phyloP scores from a whole-genome alignment of 1,140 invertebrate species.

The Euura lappo region DNA sequence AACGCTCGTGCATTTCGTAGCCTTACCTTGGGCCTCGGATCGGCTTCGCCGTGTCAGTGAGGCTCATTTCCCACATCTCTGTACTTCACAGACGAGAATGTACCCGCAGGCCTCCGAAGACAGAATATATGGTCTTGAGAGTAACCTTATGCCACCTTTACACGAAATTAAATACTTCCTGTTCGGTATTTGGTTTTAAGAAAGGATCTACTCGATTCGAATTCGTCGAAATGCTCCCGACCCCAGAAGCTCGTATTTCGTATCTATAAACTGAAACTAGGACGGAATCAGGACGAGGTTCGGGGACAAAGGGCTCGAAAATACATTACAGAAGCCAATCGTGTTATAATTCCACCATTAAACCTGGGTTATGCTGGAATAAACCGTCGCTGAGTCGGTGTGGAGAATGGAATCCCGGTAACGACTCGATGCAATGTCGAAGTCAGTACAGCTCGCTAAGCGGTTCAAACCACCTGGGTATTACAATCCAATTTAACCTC shows the following conservation, averaged over 20 bases:
- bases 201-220: no score
- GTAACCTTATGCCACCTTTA: constrained; percentile 7
- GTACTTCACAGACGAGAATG: not conserved
- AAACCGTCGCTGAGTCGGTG: not conserved
- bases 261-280: no score
- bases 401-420: not conserved
- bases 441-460: not conserved
- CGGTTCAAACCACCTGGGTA: constrained; percentile 4
- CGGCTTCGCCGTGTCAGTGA: not conserved
- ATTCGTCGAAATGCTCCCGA: no score
- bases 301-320: no score
- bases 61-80: no score
- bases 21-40: not conserved
- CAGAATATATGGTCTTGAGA: not conserved
- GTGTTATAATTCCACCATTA: no score
- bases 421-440: not conserved
- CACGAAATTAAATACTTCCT: constrained; percentile 5
- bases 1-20: not conserved
- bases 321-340: no score
- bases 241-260: no score
- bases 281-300: no score
- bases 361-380: no score
- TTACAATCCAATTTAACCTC: constrained; percentile 6
- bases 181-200: not conserved
- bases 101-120: not conserved